phyloP scores from a whole-genome alignment of 2,113 vertebrate species.

The Scomber japonicus region DNA sequence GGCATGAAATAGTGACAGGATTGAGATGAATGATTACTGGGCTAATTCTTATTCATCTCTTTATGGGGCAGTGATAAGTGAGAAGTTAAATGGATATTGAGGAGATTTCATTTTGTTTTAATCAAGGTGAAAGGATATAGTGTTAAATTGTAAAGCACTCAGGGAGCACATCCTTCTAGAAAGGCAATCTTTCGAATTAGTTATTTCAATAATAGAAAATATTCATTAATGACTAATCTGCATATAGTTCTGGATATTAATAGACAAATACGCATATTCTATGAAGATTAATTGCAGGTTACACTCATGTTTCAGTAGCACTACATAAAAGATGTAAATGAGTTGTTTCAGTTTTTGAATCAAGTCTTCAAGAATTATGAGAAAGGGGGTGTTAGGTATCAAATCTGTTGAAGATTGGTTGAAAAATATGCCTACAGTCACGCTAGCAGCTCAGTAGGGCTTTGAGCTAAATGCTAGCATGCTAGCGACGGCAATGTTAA shows the following conservation, averaged over 20 bases:
- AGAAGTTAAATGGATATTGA: constrained; percentile 70
- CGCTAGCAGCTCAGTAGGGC: too few relatives aligned
- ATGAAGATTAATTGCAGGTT: too few relatives aligned
- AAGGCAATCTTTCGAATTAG: neutral
- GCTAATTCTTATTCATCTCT: constrained; percentile 76
- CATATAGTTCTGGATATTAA: neutral
- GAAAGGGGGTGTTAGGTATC: too few relatives aligned
- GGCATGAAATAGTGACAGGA: constrained; percentile 68
- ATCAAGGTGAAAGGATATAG: constrained; percentile 42
- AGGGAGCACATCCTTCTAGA: neutral
- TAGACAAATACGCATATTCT: too few relatives aligned
- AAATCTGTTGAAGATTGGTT: too few relatives aligned
- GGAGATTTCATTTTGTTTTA: constrained; percentile 55
- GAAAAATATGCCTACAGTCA: too few relatives aligned
- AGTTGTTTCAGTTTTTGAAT: too few relatives aligned
- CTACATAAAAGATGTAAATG: too few relatives aligned
- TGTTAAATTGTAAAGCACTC: constrained; percentile 27
- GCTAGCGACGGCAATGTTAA: too few relatives aligned
- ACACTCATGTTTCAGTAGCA: too few relatives aligned
- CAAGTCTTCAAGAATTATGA: neutral
- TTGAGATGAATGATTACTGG: constrained; percentile 76
- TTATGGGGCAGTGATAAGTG: constrained; percentile 69
- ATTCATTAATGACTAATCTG: neutral
- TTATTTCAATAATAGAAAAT: neutral
- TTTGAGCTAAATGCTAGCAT: too few relatives aligned